These are phyloP conservation scores for Microvelia longipes DNA, from an alignment of 1,140 invertebrate species.

Conservation along the genomic window DNA sequence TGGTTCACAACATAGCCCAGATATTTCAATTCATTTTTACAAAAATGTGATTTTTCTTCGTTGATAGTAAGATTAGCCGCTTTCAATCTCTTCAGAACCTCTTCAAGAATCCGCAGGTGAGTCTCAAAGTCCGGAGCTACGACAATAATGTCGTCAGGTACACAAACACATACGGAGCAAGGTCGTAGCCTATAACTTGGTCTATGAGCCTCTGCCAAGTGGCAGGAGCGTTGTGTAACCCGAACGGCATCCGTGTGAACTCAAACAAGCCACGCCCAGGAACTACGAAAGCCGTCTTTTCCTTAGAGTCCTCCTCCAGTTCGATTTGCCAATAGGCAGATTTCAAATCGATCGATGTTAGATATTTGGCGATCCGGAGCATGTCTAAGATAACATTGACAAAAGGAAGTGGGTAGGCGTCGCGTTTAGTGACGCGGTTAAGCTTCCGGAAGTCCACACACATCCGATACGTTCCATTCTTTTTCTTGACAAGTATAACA, in stretches of 20 bases:
- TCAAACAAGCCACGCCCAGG: conserved; percentile 24
- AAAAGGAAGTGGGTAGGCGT: too few species aligned
- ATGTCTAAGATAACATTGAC: too few species aligned
- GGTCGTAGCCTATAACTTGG: conserved; percentile 9
- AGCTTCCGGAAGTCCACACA: conserved; percentile 33
- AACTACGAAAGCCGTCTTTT: conserved; percentile 16
- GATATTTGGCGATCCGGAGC: conserved; percentile 22
- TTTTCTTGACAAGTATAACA: conserved; percentile 35
- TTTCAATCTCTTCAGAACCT: conserved; percentile 18
- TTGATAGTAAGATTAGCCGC: conserved; percentile 23
- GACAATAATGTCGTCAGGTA: conserved; percentile 27
- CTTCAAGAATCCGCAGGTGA: conserved; percentile 18
- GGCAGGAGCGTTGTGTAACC: too few species aligned
- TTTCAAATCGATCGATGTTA: conserved; percentile 25
- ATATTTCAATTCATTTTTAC: conserved; percentile 13
- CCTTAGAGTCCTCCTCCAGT: conserved; percentile 8
- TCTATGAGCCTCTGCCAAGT: conserved; percentile 25
- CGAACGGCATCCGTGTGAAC: conserved; percentile 27
- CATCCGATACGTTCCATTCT: conserved; percentile 31
- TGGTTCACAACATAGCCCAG: conserved; percentile 8
- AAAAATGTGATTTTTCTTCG: conserved; percentile 27
- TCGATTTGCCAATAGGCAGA: conserved; percentile 21
- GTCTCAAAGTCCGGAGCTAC: conserved; percentile 17
- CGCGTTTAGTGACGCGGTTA: conserved; percentile 29
- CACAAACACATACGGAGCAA: conserved; percentile 6